Conservation (phyloP, 2,113 vertebrate species). For the Festucalex cinctus region DNA sequence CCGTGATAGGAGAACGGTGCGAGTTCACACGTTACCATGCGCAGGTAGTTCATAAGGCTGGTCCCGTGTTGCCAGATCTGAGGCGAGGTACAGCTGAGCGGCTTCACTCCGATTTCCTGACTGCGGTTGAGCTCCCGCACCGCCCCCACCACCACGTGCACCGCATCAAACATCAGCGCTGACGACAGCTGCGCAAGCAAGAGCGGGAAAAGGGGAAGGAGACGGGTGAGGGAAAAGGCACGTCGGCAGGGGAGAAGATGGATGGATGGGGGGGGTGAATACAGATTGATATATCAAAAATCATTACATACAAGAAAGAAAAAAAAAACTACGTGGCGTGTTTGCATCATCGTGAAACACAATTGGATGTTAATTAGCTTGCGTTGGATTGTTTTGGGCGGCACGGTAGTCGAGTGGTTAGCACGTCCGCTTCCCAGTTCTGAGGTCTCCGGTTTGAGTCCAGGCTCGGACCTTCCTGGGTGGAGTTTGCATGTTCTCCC, state of each 20-base stretch:
- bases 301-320: conserved; percentile 43
- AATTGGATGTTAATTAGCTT: neutral
- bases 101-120: conserved; percentile 91
- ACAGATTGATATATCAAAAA: conserved; percentile 45
- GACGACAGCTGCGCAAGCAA: conserved; percentile 79
- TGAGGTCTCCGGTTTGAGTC: too few relatives aligned
- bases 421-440: too few relatives aligned
- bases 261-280: conserved; percentile 18
- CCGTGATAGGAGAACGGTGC: neutral
- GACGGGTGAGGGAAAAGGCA: conserved; percentile 2
- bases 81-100: conserved; percentile 84
- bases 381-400: neutral
- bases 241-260: conserved; percentile 19
- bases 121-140: conserved; percentile 90
- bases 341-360: conserved; percentile 35
- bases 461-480: too few relatives aligned
- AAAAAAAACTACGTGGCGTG: conserved; percentile 41
- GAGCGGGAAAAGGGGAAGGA: conserved; percentile 6
- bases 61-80: conserved; percentile 94
- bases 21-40: conserved; percentile 42
- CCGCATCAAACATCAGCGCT: conserved; percentile 89
- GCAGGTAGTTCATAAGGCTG: conserved; percentile 74
- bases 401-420: too few relatives aligned
- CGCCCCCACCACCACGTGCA: conserved; percentile 90
- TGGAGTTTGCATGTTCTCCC: too few relatives aligned